Evolutionary conservation across 2,888 invertebrate species (phyloP).

Genomic region (Pharmacophagus antenor): DNA sequence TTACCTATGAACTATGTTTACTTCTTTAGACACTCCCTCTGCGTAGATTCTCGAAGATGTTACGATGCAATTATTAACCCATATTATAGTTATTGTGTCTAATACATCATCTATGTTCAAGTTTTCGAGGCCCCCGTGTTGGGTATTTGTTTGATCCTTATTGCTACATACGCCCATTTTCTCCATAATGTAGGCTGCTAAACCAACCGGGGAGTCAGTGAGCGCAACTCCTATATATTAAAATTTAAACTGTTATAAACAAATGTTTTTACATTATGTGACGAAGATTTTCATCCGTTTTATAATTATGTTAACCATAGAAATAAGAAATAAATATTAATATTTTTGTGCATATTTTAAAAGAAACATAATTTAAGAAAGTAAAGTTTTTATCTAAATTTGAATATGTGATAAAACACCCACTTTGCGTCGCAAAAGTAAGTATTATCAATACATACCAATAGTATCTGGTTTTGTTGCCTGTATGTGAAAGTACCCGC

Average conservation of each 20-base stretch:
- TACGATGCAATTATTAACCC: slow-evolving; percentile 88
- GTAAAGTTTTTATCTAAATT: too few relatives aligned
- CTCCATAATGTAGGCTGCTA: slow-evolving; percentile 94
- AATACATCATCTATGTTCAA: slow-evolving; percentile 86
- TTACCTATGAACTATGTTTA: slow-evolving; percentile 51
- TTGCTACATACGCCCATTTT: slow-evolving; percentile 89
- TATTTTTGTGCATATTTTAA: not conserved
- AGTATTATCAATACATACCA: slow-evolving; percentile 70
- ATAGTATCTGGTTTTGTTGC: slow-evolving; percentile 92
- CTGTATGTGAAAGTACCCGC: slow-evolving; percentile 87
- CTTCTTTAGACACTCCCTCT: slow-evolving; percentile 73
- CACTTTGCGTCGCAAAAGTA: not conserved
- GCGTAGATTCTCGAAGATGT: slow-evolving; percentile 88
- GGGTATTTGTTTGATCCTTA: slow-evolving; percentile 74
- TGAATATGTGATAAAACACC: not conserved
- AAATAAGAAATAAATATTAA: not conserved
- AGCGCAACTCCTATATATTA: slow-evolving; percentile 83
- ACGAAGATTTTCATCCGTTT: not conserved
- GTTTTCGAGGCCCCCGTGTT: slow-evolving; percentile 84
- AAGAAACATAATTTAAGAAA: not conserved
- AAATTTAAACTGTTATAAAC: too few relatives aligned
- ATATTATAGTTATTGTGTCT: slow-evolving; percentile 91
- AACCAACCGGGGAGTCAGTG: slow-evolving; percentile 88
- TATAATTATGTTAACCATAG: not conserved
- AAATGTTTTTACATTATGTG: not conserved